A percentile compares a stretch with the other conserved stretches of the same genome.
phyloP scores from a whole-genome alignment of 37 sponge, comb jelly and placozoan genomes.

The Crambe crambe region DNA sequence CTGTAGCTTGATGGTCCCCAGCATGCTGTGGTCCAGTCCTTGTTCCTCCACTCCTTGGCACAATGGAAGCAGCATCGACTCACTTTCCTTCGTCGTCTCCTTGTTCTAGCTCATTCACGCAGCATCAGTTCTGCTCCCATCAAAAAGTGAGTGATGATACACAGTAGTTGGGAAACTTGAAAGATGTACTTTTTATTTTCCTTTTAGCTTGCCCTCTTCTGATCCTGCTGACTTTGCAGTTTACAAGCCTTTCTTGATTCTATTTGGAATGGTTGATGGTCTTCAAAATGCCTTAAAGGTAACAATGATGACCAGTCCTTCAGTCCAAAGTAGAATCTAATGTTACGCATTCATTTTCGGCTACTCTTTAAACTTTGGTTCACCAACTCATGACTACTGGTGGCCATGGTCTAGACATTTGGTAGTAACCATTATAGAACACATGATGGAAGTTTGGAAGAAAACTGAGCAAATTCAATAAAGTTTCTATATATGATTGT shows the following conservation, averaged over 20 bases:
- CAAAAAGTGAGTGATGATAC: slow-evolving; percentile 37
- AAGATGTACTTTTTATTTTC: no score
- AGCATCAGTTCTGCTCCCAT: slow-evolving; percentile 53
- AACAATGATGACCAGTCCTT: no score
- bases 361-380: no score
- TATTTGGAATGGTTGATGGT: slow-evolving; percentile 80
- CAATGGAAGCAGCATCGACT: slow-evolving; percentile 68
- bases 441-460: no score
- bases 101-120: slow-evolving; percentile 75
- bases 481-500: no score
- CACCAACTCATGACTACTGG: no score
- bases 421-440: no score
- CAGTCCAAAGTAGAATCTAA: no score
- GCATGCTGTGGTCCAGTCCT: slow-evolving; percentile 53
- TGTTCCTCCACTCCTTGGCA: slow-evolving; percentile 51
- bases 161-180: neutral
- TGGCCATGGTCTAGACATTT: no score
- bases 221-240: slow-evolving; percentile 51
- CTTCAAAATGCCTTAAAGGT: slow-evolving; percentile 76
- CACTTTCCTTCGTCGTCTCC: slow-evolving; percentile 60
- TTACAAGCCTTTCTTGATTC: slow-evolving; percentile 76
- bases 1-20: slow-evolving; percentile 75
- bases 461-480: no score
- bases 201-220: slow-evolving; percentile 60
- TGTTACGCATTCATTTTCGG: no score